phyloP scores from a whole-genome alignment of 1,140 invertebrate genomes.

The Diploscapter pachys region DNA sequence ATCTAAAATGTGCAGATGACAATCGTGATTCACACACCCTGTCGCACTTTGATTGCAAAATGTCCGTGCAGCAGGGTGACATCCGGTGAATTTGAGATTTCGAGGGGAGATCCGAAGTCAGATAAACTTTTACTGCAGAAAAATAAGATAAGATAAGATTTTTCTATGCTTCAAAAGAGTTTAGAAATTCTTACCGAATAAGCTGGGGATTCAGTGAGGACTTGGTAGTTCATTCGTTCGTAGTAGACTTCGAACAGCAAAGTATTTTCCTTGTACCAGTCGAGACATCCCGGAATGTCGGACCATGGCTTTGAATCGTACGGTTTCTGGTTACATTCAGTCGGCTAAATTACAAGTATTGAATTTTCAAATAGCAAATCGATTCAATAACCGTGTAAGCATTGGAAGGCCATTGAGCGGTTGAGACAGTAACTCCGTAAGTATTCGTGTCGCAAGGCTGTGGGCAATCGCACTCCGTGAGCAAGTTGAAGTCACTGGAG shows the following conservation, averaged over 20 bases:
- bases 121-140: no score
- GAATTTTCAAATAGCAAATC: not conserved
- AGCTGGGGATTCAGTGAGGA: constrained; percentile 40
- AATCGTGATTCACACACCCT: no score
- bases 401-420: constrained; percentile 42
- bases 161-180: no score
- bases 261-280: constrained; percentile 45
- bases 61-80: no score
- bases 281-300: not conserved
- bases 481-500: constrained; percentile 31
- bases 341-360: no score
- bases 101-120: no score
- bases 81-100: no score
- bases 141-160: no score
- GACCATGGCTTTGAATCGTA: no score
- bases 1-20: no score
- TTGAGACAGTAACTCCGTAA: constrained; percentile 45
- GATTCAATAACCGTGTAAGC: constrained; percentile 31
- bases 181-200: constrained; percentile 36
- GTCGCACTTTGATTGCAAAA: no score
- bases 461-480: constrained; percentile 37
- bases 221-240: constrained; percentile 45
- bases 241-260: constrained; percentile 46
- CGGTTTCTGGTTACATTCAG: no score
- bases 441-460: constrained; percentile 40